Base-by-base conservation (phyloP, 2,888 invertebrate species). In the Encarsia formosa region DNA sequence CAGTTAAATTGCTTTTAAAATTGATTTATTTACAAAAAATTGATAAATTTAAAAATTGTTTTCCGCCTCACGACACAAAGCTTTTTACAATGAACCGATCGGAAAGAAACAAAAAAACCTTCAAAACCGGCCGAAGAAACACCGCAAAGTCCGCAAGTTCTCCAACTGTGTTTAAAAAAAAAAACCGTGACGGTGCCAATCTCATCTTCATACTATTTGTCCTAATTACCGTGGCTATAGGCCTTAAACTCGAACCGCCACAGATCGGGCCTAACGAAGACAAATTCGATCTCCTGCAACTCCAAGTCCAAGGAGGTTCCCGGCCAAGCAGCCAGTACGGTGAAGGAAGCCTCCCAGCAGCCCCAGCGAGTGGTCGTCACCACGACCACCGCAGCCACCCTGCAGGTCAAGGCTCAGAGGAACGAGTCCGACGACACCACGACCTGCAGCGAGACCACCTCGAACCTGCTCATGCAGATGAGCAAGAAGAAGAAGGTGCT, bases 201-300 rank as follows among this genome's bases (percentile, higher is more conserved):
- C 59, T 72, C 73, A 74, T 64, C 66, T 65, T 69, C 73, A 73
- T 74, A 63, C 66, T 63, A 70, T 67, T 69, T 68, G 67, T 65
- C 71, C 68, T 72, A 73, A 73, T 74, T 72, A 54, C 31, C n/a
- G 67, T 68, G 73, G 73, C 73, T 73, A 74, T 70, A 74, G 72
- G 73, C 73, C 73, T 71, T 73, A 71, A 74, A n/a, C 68, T 71
- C 68, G 65, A 71, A 68, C 65, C 69, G 65, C 68, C 67, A 65
- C 69, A 74, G 73, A 71, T 71, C 66, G 59, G 67, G 70, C 61
- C 61, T 70, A 65, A 68, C 66, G 66, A 70, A 70, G 63, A 62
- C 65, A 62, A 66, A 60, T 60, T 66, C 70, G 60, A 63, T 64
- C 61, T 62, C 66, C n/a, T n/a, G n/a, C 60, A 66, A 61, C 63